Percentiles rank a stretch among this genome's conserved stretches.
phyloP scores from a whole-genome alignment of 2,797 vertebrate genomes.

The Coendou prehensilis region DNA sequence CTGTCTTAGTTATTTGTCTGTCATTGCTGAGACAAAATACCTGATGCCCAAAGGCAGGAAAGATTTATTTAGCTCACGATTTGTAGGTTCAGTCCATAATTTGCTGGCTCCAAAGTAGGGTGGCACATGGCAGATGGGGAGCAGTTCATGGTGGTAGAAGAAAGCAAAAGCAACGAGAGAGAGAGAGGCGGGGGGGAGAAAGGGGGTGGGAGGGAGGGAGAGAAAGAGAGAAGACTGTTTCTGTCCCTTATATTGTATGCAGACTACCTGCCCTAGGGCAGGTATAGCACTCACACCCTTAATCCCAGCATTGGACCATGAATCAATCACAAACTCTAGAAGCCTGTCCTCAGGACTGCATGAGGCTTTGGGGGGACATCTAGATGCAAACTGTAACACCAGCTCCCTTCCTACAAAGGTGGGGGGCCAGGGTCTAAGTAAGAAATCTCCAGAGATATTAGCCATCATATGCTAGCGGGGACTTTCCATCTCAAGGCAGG shows the following conservation, averaged over 20 bases:
- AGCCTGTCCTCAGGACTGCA: neutral
- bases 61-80: neutral
- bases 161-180: neutral
- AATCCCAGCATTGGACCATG: neutral
- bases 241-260: no score
- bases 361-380: neutral
- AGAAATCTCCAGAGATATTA: rapidly evolving
- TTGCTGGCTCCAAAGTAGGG: neutral
- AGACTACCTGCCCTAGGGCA: no score
- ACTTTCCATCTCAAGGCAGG: neutral
- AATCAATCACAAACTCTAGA: neutral
- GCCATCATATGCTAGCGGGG: rapidly evolving
- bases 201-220: no score
- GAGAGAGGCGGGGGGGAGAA: neutral
- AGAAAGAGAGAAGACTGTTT: neutral
- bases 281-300: neutral
- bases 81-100: neutral
- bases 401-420: rapidly evolving
- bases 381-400: neutral
- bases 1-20: neutral
- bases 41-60: neutral
- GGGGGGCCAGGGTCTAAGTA: rapidly evolving
- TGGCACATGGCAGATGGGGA: neutral
- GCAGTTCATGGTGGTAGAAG: neutral
- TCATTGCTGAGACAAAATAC: neutral